phyloP scores from a whole-genome alignment of 2,113 vertebrate species.

The Bos indicus region DNA sequence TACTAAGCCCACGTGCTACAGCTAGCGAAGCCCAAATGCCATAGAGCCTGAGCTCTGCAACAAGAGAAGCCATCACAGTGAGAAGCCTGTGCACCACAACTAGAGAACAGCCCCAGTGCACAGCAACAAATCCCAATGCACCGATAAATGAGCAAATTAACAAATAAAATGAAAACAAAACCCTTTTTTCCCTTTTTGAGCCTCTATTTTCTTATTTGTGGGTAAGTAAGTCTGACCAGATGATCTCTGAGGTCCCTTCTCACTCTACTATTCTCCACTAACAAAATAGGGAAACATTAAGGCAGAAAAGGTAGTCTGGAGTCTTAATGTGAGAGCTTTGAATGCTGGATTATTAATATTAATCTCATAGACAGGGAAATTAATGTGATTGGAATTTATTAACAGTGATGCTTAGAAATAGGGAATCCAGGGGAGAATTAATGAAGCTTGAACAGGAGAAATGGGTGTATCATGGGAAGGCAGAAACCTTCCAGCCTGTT shows the following conservation, averaged over 20 bases:
- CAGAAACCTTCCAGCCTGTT: not conserved
- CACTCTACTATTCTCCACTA: not conserved
- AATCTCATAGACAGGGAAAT: not conserved
- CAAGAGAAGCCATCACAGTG: not conserved
- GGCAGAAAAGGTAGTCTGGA: not conserved
- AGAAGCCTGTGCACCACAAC: not conserved
- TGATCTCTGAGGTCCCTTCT: not conserved
- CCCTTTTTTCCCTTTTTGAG: not conserved
- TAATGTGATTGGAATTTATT: not conserved
- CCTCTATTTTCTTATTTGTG: not conserved
- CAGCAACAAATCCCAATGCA: accelerated
- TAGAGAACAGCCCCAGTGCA: not conserved
- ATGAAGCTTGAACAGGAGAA: not conserved
- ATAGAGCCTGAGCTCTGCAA: not conserved
- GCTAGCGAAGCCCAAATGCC: not conserved
- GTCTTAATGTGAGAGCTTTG: not conserved
- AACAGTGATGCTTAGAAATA: not conserved
- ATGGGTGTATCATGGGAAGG: not conserved
- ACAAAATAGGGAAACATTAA: not conserved
- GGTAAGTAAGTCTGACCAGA: not conserved
- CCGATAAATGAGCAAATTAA: not conserved
- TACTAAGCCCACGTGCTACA: not conserved
- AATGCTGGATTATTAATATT: not conserved
- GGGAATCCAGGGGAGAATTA: not conserved
- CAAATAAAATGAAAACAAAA: not conserved